These are phyloP conservation scores for Sycobia sp. DNA, from an alignment of 1,140 invertebrate species.

Conservation along the genomic window DNA sequence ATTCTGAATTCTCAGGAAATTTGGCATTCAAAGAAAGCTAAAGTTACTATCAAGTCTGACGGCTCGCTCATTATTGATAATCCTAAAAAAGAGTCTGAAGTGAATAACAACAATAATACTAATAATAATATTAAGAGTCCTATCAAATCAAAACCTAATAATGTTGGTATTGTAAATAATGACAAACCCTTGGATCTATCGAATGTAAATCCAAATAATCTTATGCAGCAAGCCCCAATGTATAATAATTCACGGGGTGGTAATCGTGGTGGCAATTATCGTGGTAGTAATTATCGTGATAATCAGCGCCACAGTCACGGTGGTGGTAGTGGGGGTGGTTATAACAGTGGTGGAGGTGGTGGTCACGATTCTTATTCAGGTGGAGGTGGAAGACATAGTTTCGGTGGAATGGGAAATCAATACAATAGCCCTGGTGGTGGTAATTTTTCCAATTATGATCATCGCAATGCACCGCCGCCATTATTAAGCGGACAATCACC, in stretches of 20 bases:
- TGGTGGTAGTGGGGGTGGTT: conserved; percentile 41
- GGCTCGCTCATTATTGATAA: conserved; percentile 63
- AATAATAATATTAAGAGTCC: too few relatives aligned
- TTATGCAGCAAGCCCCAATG: conserved; percentile 65
- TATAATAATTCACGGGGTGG: conserved; percentile 60
- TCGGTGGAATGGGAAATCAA: conserved; percentile 44
- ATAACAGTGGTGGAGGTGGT: conserved; percentile 39
- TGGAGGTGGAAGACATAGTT: conserved; percentile 47
- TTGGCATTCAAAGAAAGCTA: conserved; percentile 69
- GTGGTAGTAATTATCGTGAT: conserved; percentile 49
- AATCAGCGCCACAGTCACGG: conserved; percentile 50
- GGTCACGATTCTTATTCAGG: conserved; percentile 24
- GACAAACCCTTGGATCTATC: conserved; percentile 48
- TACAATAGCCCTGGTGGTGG: conserved; percentile 12
- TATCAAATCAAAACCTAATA: conserved; percentile 41
- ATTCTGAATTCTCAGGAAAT: conserved; percentile 78
- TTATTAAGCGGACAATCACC: conserved; percentile 33
- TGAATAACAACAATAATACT: conserved; percentile 50
- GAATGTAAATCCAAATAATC: conserved; percentile 47
- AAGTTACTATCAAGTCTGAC: conserved; percentile 67
- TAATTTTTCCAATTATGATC: conserved; percentile 2
- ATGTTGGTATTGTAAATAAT: conserved; percentile 5
- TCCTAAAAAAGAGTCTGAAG: conserved; percentile 42
- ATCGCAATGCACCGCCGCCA: neutral
- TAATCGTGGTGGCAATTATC: conserved; percentile 50